phyloP scores from a whole-genome alignment of 2,888 invertebrate species.

The Ormyrus thymus region DNA sequence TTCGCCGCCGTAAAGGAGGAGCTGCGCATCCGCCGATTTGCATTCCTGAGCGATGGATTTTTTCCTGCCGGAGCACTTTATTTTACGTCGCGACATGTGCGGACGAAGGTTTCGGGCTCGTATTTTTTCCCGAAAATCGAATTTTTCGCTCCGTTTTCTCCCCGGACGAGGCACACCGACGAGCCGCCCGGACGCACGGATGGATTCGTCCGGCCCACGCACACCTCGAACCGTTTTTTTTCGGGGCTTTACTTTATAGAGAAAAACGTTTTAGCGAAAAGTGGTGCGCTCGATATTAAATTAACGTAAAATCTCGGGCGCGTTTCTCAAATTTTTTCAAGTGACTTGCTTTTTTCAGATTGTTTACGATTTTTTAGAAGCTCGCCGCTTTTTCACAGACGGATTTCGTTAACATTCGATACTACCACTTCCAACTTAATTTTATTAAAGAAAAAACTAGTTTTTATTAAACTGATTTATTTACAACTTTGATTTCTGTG shows the following conservation, averaged over 20 bases:
- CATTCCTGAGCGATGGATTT: constrained; percentile 49
- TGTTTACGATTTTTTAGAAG: no score
- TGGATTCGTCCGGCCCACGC: no score
- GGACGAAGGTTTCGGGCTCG: constrained; percentile 29
- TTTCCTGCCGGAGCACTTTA: constrained; percentile 12
- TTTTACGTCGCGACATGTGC: constrained; percentile 36
- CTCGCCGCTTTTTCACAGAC: no score
- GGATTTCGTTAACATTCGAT: constrained; percentile 27
- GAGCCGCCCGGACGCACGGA: no score
- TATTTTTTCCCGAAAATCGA: constrained; percentile 47
- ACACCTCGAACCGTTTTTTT: not conserved
- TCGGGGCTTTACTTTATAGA: constrained; percentile 16
- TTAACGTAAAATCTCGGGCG: not conserved
- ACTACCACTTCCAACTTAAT: no score
- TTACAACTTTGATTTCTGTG: no score
- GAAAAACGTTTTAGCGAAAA: constrained; percentile 25
- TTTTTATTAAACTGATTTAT: no score
- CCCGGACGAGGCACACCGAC: not conserved
- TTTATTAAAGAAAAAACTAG: no score
- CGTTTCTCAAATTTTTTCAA: constrained; percentile 1
- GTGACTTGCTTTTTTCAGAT: not conserved
- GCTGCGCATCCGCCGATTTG: constrained; percentile 37
- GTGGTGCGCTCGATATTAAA: constrained; percentile 8
- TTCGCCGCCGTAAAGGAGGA: constrained; percentile 10
- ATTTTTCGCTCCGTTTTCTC: constrained; percentile 31